Conservation (phyloP, 1,140 invertebrate genomes). For the Paracyclopina nana region DNA sequence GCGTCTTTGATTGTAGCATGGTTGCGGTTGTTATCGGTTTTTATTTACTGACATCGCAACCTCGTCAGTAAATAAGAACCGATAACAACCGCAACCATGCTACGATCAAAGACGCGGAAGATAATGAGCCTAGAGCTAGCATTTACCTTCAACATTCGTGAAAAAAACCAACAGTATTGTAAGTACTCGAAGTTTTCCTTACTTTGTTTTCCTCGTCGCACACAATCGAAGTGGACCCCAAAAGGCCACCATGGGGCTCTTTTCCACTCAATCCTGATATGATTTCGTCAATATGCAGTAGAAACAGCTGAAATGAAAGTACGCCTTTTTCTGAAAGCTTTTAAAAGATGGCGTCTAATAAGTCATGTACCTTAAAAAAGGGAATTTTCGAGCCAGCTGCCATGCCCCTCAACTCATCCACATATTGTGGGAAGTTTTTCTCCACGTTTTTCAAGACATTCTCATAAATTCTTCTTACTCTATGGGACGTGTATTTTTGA, state of each 20-base stretch:
- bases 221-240: slow-evolving; percentile 1
- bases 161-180: too few species aligned
- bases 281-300: slow-evolving; percentile 2
- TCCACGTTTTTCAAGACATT: not conserved
- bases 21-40: too few species aligned
- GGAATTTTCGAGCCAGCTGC: not conserved
- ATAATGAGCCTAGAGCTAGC: too few species aligned
- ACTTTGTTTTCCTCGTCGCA: slow-evolving; percentile 9
- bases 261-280: slow-evolving; percentile 1
- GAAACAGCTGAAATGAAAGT: not conserved
- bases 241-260: not conserved
- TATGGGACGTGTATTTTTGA: not conserved
- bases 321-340: not conserved
- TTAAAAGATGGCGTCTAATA: too few species aligned
- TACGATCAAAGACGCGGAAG: too few species aligned
- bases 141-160: too few species aligned
- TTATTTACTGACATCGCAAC: too few species aligned
- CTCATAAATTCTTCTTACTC: not conserved
- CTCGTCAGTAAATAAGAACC: too few species aligned
- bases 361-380: slow-evolving; percentile 2
- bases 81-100: too few species aligned
- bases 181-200: not conserved
- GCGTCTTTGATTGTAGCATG: too few species aligned
- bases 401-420: slow-evolving; percentile 1
- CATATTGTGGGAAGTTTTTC: not conserved